Conservation (phyloP, 2,888 invertebrate genomes). For the Adelognathus sp. region DNA sequence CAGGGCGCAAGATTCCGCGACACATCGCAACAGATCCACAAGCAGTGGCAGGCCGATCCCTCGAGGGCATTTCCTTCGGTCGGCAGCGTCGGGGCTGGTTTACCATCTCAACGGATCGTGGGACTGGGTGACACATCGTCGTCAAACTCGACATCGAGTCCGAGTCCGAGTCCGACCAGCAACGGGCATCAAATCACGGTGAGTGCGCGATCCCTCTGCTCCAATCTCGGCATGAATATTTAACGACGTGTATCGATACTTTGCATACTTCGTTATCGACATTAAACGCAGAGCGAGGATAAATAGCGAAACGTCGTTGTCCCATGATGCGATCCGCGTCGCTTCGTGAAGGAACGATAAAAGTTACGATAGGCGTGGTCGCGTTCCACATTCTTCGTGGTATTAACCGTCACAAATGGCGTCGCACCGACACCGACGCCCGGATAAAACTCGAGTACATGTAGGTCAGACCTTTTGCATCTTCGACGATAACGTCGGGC, state of each 20-base stretch:
- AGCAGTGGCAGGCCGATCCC: slow-evolving; percentile 85
- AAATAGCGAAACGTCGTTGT: background rate
- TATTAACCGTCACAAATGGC: slow-evolving; percentile 44
- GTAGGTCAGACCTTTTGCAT: slow-evolving; percentile 58
- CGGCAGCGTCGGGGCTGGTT: slow-evolving; percentile 64
- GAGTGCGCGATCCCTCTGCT: slow-evolving; percentile 53
- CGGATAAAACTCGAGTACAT: slow-evolving; percentile 31
- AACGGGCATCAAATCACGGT: slow-evolving; percentile 76
- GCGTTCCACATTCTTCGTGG: slow-evolving; percentile 52
- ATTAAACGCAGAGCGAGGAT: background rate
- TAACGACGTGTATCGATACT: slow-evolving; percentile 1
- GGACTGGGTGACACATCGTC: slow-evolving; percentile 55
- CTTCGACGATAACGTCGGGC: slow-evolving; percentile 49
- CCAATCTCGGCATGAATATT: slow-evolving; percentile 16
- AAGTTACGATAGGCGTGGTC: slow-evolving; percentile 54
- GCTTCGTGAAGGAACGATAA: slow-evolving; percentile 18
- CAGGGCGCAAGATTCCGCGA: slow-evolving; percentile 87
- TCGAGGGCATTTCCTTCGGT: slow-evolving; percentile 78
- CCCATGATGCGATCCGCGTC: slow-evolving; percentile 23
- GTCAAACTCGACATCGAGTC: slow-evolving; percentile 77
- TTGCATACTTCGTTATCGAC: background rate
- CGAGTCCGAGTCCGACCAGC: slow-evolving; percentile 78
- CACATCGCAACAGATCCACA: slow-evolving; percentile 89
- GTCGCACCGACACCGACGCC: slow-evolving; percentile 36
- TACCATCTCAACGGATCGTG: slow-evolving; percentile 37